phyloP scores from a whole-genome alignment of 2,888 invertebrate genomes.

The Netelia melanura region DNA sequence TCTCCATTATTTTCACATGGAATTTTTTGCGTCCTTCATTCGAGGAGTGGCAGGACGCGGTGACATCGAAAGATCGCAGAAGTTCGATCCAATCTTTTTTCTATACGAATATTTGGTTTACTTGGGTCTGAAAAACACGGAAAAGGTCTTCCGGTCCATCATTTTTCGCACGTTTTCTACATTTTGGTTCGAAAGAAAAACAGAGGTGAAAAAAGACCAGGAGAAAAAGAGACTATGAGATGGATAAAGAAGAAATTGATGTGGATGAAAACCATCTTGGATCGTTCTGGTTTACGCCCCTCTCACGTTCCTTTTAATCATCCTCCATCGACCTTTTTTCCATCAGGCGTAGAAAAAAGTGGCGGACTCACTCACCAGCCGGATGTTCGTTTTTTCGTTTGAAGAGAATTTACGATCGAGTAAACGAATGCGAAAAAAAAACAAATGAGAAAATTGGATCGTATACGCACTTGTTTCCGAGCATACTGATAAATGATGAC shows the following conservation, averaged over 20 bases:
- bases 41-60: background rate
- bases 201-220: conserved; percentile 18
- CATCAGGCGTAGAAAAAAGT: conserved; percentile 41
- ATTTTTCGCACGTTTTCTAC: conserved; percentile 16
- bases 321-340: conserved; percentile 34
- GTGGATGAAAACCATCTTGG: conserved; percentile 24
- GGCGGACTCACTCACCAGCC: conserved; percentile 62
- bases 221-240: conserved; percentile 17
- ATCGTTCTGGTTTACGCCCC: conserved; percentile 33
- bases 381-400: conserved; percentile 35
- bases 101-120: conserved; percentile 45
- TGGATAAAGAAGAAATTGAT: conserved; percentile 23
- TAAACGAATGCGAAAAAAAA: conserved; percentile 29
- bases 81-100: conserved; percentile 15
- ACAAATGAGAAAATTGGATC: conserved; percentile 29
- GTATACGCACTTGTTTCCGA: background rate
- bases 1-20: conserved; percentile 50
- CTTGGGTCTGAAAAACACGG: conserved; percentile 29
- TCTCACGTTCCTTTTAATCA: conserved; percentile 52
- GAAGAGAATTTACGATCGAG: conserved; percentile 12
- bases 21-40: conserved; percentile 18
- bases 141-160: background rate
- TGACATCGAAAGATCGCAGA: conserved; percentile 21
- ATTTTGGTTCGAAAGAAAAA: conserved; percentile 17
- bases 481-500: background rate